phyloP scores from a whole-genome alignment of 2,797 vertebrate species.

The Rhabdomys pumilio region DNA sequence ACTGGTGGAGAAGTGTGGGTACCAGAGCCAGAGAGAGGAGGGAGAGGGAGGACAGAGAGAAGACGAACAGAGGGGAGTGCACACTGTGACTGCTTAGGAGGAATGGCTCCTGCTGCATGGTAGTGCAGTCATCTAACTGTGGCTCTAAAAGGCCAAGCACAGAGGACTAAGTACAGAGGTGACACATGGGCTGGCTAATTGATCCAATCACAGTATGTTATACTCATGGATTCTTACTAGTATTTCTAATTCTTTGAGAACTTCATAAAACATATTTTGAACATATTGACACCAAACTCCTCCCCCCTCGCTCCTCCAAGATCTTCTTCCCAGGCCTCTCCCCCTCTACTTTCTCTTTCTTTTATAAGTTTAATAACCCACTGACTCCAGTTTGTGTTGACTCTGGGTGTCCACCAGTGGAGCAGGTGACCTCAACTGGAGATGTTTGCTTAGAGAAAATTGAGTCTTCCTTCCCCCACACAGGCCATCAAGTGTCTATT shows the following conservation, averaged over 20 bases:
- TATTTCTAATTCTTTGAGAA: background rate
- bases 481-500: background rate
- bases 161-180: background rate
- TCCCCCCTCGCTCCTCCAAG: too few species aligned
- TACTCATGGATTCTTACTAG: background rate
- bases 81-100: background rate
- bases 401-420: too few species aligned
- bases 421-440: background rate
- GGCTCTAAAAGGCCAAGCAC: background rate
- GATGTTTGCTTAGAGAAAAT: background rate
- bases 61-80: fast-evolving
- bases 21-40: background rate
- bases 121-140: background rate
- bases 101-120: background rate
- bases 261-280: background rate
- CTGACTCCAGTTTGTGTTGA: background rate
- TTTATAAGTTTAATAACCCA: background rate
- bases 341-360: background rate
- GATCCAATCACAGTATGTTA: background rate
- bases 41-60: background rate
- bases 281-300: background rate
- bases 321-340: background rate
- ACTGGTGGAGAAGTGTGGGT: background rate
- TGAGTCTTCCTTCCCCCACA: background rate
- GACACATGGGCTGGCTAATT: background rate